phyloP scores from a whole-genome alignment of 2,888 invertebrate genomes.

The Drosophila eohydei region DNA sequence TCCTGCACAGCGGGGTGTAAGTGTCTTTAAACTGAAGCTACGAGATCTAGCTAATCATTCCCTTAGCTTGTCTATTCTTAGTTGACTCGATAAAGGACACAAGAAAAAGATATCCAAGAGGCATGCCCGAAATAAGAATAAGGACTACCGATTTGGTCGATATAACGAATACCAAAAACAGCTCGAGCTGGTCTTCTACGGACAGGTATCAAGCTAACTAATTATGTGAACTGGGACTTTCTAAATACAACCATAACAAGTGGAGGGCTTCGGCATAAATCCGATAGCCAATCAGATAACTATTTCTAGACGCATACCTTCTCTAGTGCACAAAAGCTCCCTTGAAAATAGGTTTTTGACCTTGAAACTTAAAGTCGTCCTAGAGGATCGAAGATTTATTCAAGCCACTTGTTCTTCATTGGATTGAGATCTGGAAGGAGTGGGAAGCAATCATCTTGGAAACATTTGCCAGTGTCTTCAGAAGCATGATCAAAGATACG shows the following conservation, averaged over 20 bases:
- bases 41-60: no score
- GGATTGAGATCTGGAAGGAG: conserved; percentile 64
- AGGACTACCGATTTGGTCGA: conserved; percentile 53
- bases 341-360: no score
- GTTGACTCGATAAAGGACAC: conserved; percentile 38
- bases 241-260: no score
- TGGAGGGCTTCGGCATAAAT: background rate
- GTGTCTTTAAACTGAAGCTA: no score
- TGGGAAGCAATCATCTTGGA: conserved; percentile 43
- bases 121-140: conserved; percentile 44
- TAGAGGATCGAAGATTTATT: no score
- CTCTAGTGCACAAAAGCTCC: no score
- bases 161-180: conserved; percentile 8
- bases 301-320: no score
- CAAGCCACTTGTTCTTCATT: conserved; percentile 9
- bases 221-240: no score
- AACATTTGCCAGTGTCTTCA: conserved; percentile 49
- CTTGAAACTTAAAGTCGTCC: no score
- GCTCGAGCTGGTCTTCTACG: conserved; percentile 10
- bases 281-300: background rate
- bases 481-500: conserved; percentile 31
- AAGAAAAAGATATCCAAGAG: conserved; percentile 44
- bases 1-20: no score
- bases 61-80: no score
- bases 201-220: conserved; percentile 7